Conservation (phyloP, 2,113 vertebrate genomes). For the Setophaga coronata region DNA sequence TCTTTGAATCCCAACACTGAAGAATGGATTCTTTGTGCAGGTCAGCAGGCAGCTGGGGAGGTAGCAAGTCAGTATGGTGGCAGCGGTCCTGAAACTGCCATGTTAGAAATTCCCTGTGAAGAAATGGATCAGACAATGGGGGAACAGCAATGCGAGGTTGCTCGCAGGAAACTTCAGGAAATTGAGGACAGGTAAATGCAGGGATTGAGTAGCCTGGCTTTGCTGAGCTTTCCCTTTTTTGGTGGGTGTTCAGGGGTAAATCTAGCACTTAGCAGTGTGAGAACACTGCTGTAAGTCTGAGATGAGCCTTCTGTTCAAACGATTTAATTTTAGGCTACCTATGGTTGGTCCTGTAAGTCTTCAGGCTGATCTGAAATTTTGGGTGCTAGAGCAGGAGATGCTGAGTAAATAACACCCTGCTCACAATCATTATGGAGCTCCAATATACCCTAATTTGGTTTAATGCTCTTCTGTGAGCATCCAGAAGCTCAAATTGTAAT, state of each 20-base stretch:
- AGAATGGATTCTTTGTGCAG: constrained; percentile 72
- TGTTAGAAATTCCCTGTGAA: constrained; percentile 74
- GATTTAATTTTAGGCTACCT: neutral
- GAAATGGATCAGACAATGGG: constrained; percentile 78
- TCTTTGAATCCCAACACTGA: constrained; percentile 47
- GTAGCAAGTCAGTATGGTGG: constrained; percentile 57
- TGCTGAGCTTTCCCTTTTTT: constrained; percentile 37
- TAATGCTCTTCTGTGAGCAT: neutral
- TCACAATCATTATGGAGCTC: neutral
- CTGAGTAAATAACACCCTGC: neutral
- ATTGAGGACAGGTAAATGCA: constrained; percentile 79
- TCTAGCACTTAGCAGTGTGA: neutral
- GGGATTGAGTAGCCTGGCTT: constrained; percentile 37
- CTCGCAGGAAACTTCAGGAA: constrained; percentile 77
- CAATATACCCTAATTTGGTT: neutral
- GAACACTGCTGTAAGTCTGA: neutral
- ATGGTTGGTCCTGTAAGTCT: neutral
- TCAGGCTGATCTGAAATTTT: neutral
- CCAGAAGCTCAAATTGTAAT: neutral
- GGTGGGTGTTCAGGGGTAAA: neutral
- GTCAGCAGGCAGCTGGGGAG: constrained; percentile 68
- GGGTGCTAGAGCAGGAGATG: neutral
- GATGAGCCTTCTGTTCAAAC: neutral
- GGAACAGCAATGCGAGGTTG: constrained; percentile 76
- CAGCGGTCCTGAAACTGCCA: constrained; percentile 55